Base-by-base conservation (phyloP, 2,113 vertebrate genomes). In the Cephalopterus ornatus region DNA sequence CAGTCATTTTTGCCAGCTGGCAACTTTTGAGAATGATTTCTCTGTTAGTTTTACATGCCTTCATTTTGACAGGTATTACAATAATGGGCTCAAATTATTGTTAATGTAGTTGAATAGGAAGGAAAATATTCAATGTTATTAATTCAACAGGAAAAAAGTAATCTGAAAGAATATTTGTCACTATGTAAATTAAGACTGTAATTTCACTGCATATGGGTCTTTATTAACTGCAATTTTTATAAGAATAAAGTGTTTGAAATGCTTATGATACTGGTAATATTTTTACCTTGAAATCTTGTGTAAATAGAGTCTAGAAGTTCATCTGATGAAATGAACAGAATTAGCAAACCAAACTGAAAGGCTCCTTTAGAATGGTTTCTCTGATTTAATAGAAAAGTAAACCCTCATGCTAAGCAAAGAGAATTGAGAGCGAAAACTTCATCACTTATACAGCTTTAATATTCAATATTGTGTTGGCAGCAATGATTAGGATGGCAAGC, bases 31-130 rank as follows among this genome's bases (percentile, higher is more conserved):
- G 44, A 75, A 72, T 68, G 22, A 70, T 65, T 94, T 85, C 30
- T 73, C 32, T 61, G 18, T 72, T 89, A 82, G 42, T 76, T 88
- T 93, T 89, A 55, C 6, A 55, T 27, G 12, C 39, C 3, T 0
- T 82, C 26, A 50, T 93, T 88, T 89, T 92, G 46, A 91, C 46
- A 94, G 50, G 27, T 61, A 62, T 70, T 88, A 56, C 46, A 73
- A 53, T 76, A 82, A 46, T 32, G 6, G 79, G 27, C 74, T 79
- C 24, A 73, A 76, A 76, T 93, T 89, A 75, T 55, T 89, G 61
- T 82, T 93, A 92, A 82, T 81, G 23, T 89, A 68, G 88, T 53
- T 79, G 44, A 92, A 85, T 85, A 72, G n/a, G 24, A 89, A 89
- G 32, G 33, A 87, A 94, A 91, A 93, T 85, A 85, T 27, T 92